These are phyloP conservation scores for Metallyticus violacea DNA, from an alignment of 2,888 invertebrate species.

Conservation along the genomic window DNA sequence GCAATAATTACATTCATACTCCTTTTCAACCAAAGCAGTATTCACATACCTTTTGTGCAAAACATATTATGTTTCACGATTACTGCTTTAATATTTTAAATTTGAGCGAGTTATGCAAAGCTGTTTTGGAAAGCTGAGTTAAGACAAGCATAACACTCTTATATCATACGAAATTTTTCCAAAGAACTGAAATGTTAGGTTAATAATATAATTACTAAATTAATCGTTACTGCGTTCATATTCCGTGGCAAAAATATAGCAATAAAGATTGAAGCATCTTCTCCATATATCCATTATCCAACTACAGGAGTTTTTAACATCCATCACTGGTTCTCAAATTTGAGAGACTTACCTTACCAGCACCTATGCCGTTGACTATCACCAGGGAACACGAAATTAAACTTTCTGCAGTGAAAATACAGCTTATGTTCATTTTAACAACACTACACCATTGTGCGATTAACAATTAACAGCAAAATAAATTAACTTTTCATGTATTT, in stretches of 20 bases:
- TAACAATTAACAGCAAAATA: conserved; percentile 15
- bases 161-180: no score
- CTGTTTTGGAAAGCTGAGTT: no score
- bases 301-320: no score
- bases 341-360: conserved; percentile 25
- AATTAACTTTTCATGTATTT: conserved; percentile 20
- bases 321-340: neutral
- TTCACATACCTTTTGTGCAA: no score
- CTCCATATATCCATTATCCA: no score
- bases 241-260: neutral
- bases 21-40: no score
- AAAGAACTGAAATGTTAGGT: neutral
- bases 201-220: neutral
- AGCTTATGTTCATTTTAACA: conserved; percentile 23
- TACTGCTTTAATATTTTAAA: no score
- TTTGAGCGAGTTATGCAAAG: no score
- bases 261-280: neutral
- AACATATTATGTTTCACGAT: no score
- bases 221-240: neutral
- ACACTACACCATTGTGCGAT: conserved; percentile 17
- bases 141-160: no score
- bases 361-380: conserved; percentile 23
- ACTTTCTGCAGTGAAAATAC: conserved; percentile 14
- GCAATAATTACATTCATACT: no score
- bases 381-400: conserved; percentile 1